Evolutionary conservation across 2,888 invertebrate species (phyloP).

Genomic region (Cephus pygmeus): DNA sequence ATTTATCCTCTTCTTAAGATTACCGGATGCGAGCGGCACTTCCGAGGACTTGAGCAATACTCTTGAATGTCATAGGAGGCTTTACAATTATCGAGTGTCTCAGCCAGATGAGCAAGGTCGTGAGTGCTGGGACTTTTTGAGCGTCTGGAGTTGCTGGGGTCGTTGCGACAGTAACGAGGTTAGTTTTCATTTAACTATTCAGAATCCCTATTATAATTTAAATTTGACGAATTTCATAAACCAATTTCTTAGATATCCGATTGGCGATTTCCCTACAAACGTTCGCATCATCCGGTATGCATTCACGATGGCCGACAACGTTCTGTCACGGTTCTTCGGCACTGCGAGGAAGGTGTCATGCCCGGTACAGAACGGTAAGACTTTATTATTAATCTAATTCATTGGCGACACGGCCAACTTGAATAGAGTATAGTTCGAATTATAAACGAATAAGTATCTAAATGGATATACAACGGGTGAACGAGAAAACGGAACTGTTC

Average conservation of each 20-base stretch:
- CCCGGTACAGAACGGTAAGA: conserved; percentile 72
- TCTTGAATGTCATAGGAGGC: conserved; percentile 75
- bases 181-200: conserved; percentile 28
- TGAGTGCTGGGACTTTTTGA: conserved; percentile 80
- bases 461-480: not conserved
- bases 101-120: conserved; percentile 74
- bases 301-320: conserved; percentile 78
- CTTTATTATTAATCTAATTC: not conserved
- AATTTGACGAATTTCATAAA: not conserved
- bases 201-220: not conserved
- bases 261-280: conserved; percentile 90
- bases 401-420: not conserved
- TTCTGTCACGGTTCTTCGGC: conserved; percentile 73
- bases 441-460: not conserved
- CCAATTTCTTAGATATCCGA: conserved; percentile 76
- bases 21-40: not conserved
- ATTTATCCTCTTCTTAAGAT: conserved; percentile 7
- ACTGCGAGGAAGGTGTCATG: conserved; percentile 81
- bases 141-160: conserved; percentile 84
- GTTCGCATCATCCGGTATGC: conserved; percentile 87
- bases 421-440: not conserved
- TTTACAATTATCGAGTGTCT: conserved; percentile 76
- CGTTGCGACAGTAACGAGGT: conserved; percentile 88
- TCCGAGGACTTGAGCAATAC: conserved; percentile 64
- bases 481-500: not conserved